These are phyloP conservation scores for Rynchops niger DNA, from an alignment of 2,113 vertebrate species.

Conservation along the genomic window DNA sequence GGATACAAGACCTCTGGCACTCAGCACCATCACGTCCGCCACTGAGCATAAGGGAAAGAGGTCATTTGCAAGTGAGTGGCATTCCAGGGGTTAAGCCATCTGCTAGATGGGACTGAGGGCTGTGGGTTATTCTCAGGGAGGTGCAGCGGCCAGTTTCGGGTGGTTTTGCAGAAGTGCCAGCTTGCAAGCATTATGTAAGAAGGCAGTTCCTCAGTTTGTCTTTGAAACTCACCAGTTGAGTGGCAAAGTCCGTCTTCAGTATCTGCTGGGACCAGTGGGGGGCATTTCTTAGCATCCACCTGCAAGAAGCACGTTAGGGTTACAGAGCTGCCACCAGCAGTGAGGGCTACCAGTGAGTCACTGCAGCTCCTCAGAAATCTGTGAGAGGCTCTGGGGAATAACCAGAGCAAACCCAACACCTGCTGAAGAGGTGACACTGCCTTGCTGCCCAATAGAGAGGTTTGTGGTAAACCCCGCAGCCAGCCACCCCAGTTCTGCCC, in stretches of 20 bases:
- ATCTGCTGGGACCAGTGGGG: conserved; percentile 62
- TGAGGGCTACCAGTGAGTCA: accelerated
- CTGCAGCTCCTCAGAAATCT: background rate
- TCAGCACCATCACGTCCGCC: background rate
- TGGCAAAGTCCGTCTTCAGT: conserved; percentile 72
- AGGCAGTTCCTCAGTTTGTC: background rate
- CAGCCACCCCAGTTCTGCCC: background rate
- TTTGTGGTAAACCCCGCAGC: background rate
- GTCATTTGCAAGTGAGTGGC: background rate
- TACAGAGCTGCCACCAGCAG: background rate
- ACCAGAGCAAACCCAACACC: background rate
- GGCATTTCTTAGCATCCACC: conserved; percentile 76
- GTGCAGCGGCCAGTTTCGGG: background rate
- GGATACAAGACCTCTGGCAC: background rate
- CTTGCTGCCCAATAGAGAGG: background rate
- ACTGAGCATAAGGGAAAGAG: background rate
- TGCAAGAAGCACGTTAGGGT: conserved; percentile 68
- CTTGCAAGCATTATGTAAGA: background rate
- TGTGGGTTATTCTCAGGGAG: background rate
- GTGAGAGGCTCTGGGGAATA: background rate
- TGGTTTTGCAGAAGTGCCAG: conserved; percentile 7
- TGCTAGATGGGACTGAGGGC: background rate
- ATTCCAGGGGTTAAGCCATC: background rate
- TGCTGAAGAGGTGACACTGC: background rate
- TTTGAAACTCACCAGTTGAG: conserved; percentile 87